Conservation (phyloP, 2,888 invertebrate species). For the Aspidiotus rigidus region DNA sequence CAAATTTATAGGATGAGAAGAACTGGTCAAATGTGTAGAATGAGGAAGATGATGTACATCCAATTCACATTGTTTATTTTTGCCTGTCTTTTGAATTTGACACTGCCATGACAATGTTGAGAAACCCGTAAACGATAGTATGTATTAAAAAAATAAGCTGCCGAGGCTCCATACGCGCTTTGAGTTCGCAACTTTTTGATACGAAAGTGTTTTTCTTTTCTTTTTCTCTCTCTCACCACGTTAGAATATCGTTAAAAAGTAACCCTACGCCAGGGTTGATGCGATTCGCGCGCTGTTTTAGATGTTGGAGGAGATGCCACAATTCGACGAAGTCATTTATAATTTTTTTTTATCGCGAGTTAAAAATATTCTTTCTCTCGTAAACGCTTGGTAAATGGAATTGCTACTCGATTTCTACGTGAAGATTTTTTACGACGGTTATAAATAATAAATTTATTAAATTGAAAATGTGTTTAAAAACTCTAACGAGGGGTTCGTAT, state of each 20-base stretch:
- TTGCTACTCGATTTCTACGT: slow-evolving; percentile 26
- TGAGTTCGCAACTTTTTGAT: slow-evolving; percentile 21
- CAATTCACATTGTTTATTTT: background rate
- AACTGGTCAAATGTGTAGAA: no score
- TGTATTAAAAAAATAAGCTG: slow-evolving; percentile 1
- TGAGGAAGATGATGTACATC: no score
- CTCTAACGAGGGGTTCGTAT: slow-evolving; percentile 16
- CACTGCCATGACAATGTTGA: background rate
- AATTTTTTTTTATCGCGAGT: slow-evolving; percentile 26
- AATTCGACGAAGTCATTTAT: slow-evolving; percentile 32
- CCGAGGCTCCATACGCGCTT: background rate
- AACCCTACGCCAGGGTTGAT: slow-evolving; percentile 21
- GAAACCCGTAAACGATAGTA: background rate
- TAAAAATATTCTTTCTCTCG: slow-evolving; percentile 20
- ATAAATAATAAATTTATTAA: slow-evolving; percentile 32
- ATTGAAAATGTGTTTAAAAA: slow-evolving; percentile 31
- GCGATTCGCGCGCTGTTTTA: background rate
- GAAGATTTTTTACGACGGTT: slow-evolving; percentile 31
- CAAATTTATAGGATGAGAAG: no score
- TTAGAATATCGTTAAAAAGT: slow-evolving; percentile 30
- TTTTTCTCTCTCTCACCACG: slow-evolving; percentile 7
- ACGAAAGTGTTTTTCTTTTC: slow-evolving; percentile 19
- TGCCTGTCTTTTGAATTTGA: background rate
- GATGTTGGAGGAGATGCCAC: slow-evolving; percentile 2
- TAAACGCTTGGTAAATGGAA: slow-evolving; percentile 31